Evolutionary conservation across 2,113 vertebrate species (phyloP).

Genomic region (Apaloderma vittatum): DNA sequence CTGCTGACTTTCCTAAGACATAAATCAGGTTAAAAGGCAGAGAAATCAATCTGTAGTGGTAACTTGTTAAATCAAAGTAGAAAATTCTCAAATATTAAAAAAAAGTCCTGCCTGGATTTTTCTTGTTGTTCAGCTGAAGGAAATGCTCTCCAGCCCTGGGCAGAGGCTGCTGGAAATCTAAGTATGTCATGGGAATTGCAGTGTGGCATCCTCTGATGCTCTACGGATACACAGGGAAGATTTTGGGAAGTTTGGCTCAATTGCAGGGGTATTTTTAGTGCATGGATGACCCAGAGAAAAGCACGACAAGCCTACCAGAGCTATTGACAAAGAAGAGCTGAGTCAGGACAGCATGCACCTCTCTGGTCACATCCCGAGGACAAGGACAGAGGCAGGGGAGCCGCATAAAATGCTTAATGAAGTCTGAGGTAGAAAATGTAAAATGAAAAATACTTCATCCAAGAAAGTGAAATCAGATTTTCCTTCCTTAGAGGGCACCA

Average conservation of each 20-base stretch:
- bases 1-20: too few relatives aligned
- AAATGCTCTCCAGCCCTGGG: fast-evolving
- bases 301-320: fast-evolving
- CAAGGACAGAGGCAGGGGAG: neutral
- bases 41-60: neutral
- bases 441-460: neutral
- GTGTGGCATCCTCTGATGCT: neutral
- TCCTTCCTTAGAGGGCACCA: neutral
- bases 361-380: neutral
- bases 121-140: neutral
- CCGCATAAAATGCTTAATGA: fast-evolving
- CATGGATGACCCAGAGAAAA: neutral
- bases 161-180: neutral
- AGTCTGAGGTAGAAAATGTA: fast-evolving
- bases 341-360: neutral
- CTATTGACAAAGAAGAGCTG: neutral
- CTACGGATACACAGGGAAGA: fast-evolving
- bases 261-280: neutral
- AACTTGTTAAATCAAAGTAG: neutral
- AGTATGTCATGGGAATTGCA: fast-evolving
- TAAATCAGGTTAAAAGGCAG: neutral
- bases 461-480: neutral
- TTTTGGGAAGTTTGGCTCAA: fast-evolving
- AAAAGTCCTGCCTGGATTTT: neutral
- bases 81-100: fast-evolving